phyloP scores from a whole-genome alignment of 37 sponge, comb jelly and placozoan species.

The Diacarnus erythraeanus region DNA sequence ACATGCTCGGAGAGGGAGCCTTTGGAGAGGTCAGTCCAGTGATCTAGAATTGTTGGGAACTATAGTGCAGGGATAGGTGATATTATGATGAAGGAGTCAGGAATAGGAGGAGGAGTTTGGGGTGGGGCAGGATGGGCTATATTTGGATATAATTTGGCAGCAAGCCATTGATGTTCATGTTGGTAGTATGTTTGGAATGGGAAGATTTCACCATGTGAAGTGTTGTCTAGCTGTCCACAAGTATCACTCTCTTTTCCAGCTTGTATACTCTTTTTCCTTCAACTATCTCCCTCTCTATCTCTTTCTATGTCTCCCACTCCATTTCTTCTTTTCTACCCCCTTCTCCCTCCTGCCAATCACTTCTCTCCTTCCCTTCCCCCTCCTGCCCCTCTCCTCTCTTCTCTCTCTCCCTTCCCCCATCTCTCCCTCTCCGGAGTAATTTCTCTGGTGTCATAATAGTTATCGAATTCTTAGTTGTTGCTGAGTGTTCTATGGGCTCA shows the following conservation, averaged over 20 bases:
- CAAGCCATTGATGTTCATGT: too few species aligned
- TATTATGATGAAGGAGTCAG: too few species aligned
- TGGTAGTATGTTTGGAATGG: too few species aligned
- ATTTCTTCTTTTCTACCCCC: too few species aligned
- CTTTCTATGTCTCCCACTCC: too few species aligned
- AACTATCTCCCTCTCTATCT: too few species aligned
- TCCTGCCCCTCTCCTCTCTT: background rate
- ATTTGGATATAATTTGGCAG: background rate
- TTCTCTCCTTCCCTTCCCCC: background rate
- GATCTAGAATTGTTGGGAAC: background rate
- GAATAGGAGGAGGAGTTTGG: too few species aligned
- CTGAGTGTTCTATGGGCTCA: background rate
- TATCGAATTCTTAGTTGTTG: background rate
- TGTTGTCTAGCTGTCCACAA: too few species aligned
- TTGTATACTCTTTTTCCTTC: too few species aligned
- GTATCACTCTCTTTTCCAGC: too few species aligned
- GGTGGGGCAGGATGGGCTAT: background rate
- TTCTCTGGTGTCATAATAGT: background rate
- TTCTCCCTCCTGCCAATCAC: too few species aligned
- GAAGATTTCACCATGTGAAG: too few species aligned
- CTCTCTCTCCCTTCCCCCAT: conserved; percentile 4
- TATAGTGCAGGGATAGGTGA: background rate
- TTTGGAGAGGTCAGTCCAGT: conserved; percentile 65
- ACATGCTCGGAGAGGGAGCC: conserved; percentile 69
- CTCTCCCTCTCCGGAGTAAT: background rate